These are phyloP conservation scores for Casuarius casuarius DNA, from an alignment of 2,113 vertebrate genomes.

Conservation along the genomic window DNA sequence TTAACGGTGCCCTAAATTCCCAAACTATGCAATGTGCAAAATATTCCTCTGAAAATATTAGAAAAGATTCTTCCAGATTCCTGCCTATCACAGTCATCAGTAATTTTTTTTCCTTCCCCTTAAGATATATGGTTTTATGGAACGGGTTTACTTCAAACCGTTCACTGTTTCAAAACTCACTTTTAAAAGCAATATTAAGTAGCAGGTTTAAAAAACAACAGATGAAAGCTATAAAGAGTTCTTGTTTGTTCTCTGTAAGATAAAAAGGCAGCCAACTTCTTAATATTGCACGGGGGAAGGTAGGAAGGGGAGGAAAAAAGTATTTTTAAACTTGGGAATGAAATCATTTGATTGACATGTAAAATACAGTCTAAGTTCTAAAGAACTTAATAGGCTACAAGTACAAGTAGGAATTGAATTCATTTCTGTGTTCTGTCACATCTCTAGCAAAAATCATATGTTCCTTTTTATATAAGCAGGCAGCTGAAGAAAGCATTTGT, in stretches of 20 bases:
- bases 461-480: background rate
- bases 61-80: background rate
- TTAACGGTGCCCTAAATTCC: background rate
- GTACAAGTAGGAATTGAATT: conserved; percentile 27
- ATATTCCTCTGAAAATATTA: background rate
- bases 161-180: background rate
- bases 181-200: conserved; percentile 2
- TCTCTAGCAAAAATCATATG: background rate
- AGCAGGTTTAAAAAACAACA: background rate
- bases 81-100: background rate
- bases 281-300: background rate
- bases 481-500: background rate
- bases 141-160: background rate
- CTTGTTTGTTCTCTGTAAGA: background rate
- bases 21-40: background rate
- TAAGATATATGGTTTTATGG: background rate
- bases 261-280: background rate
- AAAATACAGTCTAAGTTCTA: conserved; percentile 12
- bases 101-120: background rate
- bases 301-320: background rate
- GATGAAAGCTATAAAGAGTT: background rate
- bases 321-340: conserved; percentile 20
- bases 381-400: conserved; percentile 12
- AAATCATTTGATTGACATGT: conserved; percentile 30
- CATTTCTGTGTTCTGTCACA: conserved; percentile 5